Conservation (phyloP, 1,140 invertebrate genomes). For the Drosophila azteca region DNA sequence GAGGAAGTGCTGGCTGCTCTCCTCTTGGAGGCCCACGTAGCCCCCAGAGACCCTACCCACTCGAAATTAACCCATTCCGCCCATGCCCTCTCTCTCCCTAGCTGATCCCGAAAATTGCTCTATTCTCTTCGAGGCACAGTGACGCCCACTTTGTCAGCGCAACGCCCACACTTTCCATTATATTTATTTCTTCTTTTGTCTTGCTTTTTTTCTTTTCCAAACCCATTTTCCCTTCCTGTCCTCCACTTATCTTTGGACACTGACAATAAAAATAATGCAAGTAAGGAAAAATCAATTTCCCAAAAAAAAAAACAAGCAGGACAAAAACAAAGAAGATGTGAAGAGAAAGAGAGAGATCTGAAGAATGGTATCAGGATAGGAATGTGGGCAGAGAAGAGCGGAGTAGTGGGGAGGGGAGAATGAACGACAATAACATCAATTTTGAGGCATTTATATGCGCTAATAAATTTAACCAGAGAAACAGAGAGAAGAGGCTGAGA, state of each 20-base stretch:
- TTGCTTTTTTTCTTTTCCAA: conserved; percentile 39
- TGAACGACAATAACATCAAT: conserved; percentile 79
- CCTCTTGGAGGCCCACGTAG: conserved; percentile 22
- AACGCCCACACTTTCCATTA: conserved; percentile 56
- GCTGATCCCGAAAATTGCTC: conserved; percentile 66
- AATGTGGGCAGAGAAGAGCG: neutral
- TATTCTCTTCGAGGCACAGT: conserved; percentile 51
- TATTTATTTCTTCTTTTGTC: conserved; percentile 53
- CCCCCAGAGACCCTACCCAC: conserved; percentile 46
- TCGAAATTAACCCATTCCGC: conserved; percentile 72
- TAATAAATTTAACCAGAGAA: conserved; percentile 74
- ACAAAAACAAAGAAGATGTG: conserved; percentile 32
- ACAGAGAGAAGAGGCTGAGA: conserved; percentile 34
- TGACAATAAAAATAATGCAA: conserved; percentile 66
- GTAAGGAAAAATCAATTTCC: conserved; percentile 71
- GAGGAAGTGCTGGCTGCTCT: conserved; percentile 4
- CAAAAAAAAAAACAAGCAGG: conserved; percentile 61
- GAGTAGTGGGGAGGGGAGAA: neutral
- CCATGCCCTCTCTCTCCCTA: conserved; percentile 5
- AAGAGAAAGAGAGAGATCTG: conserved; percentile 31
- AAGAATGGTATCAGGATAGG: neutral
- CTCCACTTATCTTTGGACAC: conserved; percentile 49
- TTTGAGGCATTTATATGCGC: conserved; percentile 81
- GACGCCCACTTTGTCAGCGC: conserved; percentile 68
- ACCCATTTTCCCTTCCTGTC: conserved; percentile 38